Conservation (phyloP, 1,140 invertebrate species). For the Muscidifurax raptorellus region DNA sequence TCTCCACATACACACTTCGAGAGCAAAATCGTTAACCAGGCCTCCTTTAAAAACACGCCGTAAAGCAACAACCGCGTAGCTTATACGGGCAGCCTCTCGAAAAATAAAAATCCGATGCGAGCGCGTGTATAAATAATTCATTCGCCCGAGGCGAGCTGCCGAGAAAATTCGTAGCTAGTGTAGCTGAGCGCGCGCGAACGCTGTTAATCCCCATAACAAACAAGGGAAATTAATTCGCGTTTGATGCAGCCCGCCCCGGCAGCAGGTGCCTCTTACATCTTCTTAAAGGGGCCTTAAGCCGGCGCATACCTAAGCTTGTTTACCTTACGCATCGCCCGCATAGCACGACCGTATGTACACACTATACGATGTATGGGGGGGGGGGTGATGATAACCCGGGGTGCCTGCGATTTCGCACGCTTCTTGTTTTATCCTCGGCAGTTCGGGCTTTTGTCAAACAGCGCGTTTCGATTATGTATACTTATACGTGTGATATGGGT, state of each 20-base stretch:
- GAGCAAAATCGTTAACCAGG: background rate
- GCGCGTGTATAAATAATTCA: background rate
- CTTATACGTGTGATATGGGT: no score
- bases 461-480: background rate
- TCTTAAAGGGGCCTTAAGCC: constrained; percentile 7
- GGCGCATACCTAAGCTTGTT: constrained; percentile 1
- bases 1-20: no score
- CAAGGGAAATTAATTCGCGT: constrained; percentile 29
- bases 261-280: constrained; percentile 36
- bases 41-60: background rate
- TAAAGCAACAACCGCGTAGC: background rate
- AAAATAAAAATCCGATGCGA: background rate
- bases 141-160: background rate
- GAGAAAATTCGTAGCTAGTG: background rate
- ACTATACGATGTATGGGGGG: background rate
- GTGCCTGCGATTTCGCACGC: background rate
- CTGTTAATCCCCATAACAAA: background rate
- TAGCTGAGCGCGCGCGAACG: background rate
- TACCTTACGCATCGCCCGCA: background rate
- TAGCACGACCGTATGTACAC: background rate
- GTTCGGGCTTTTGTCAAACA: background rate
- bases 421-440: background rate
- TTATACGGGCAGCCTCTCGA: background rate
- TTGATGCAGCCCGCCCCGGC: background rate
- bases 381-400: background rate